A percentile compares a stretch with the other conserved stretches of the same genome.
These are phyloP conservation scores for Cinclus mexicanus DNA, from an alignment of 2,113 vertebrate species.

Conservation along the genomic window DNA sequence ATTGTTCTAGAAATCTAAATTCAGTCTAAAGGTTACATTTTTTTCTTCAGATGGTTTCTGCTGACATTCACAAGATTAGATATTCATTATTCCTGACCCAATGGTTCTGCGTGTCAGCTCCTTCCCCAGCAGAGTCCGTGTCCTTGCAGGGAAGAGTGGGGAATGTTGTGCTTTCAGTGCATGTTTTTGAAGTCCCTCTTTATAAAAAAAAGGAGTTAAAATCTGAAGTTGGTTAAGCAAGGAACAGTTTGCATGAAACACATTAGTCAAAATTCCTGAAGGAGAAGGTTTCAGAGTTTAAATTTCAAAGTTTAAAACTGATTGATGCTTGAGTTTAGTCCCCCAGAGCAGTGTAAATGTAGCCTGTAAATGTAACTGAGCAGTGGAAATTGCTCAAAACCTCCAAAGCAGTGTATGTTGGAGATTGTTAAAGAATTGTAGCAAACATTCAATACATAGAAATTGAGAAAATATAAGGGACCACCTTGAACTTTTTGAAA, in stretches of 20 bases:
- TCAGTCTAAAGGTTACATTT: not conserved
- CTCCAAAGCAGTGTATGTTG: not conserved
- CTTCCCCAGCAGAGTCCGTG: not conserved
- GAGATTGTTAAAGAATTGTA: not conserved
- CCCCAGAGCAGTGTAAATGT: not conserved
- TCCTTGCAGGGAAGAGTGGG: not conserved
- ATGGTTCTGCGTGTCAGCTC: not conserved
- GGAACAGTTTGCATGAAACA: not conserved
- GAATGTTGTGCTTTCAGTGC: accelerated
- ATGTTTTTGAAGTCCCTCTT: not conserved
- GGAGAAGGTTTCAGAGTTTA: not conserved
- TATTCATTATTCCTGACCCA: not conserved
- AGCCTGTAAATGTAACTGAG: not conserved
- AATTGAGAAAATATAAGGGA: not conserved
- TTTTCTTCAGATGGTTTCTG: not conserved
- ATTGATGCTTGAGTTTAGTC: not conserved
- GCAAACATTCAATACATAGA: not conserved
- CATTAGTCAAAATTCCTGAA: not conserved
- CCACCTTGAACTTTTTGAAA: not conserved
- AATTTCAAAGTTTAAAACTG: not conserved
- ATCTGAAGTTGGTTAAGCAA: not conserved
- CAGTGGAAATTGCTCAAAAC: not conserved
- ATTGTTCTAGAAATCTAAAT: not conserved
- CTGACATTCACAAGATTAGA: not conserved
- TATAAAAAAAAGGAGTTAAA: not conserved